Evolutionary conservation across 23 tunicate species (phyloP), one percentile per base, ranked within the genome.

Genomic region (Styela clava): DNA sequence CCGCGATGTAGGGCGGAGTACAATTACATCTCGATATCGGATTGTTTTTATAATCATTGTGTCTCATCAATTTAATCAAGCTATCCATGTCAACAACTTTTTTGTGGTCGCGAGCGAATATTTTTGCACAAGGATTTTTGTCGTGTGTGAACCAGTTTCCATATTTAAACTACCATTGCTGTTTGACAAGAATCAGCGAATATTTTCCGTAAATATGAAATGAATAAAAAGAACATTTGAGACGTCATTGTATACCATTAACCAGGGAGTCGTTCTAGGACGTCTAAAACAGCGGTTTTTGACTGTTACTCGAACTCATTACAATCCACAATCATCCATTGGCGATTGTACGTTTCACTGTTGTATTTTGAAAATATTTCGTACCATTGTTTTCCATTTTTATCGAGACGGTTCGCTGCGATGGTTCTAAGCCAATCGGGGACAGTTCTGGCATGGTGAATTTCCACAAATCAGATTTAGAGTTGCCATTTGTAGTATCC

Each of bases 331-430:
- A 86, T 63, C 90, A 86, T 86, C 90, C 90, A 86, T 32, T 86
- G 90, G 67, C 81, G 80, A 64, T 86, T 86, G 64, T 86, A 86
- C 74, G 90, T 86, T 32, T 85, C 90, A 34, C 90, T 86, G 74
- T 86, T 86, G 37, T 72, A 81, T 34, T 25, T 29, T 0, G 64
- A 28, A 61, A 86, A 86, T 12, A 74, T 81, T 67, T 69, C 29
- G 33, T 74, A 73, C 90, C 90, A 86, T 2, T 81, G 81, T 30
- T 33, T 73, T 5, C 90, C 90, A 34, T 63, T 25, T 61, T 69
- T 56, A 34, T 85, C 90, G 35, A 86, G 19, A 16, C 84, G 68
- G 61, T 86, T 86, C 22, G 90, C 90, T 18, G 62, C 90, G 27
- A 86, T 29, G 81, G 80, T 86, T 61, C 90, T 74, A 35, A 86